phyloP scores from a whole-genome alignment of 2,797 vertebrate species.

The Benthosema pterotum region DNA sequence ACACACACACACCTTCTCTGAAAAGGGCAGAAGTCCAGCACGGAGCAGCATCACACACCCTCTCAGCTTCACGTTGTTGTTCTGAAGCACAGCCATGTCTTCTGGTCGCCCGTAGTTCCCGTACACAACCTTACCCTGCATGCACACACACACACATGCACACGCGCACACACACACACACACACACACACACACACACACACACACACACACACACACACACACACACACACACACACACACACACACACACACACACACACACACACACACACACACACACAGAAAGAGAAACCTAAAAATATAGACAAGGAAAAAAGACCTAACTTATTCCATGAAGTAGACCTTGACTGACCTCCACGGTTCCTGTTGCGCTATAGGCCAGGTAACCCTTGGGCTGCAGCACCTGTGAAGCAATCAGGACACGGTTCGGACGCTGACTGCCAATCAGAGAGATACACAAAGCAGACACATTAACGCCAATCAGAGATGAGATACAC shows the following conservation, averaged over 20 bases:
- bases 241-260: no score
- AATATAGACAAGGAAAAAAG: no score
- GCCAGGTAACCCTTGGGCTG: slow-evolving; percentile 81
- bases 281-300: no score
- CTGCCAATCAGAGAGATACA: slow-evolving; percentile 54
- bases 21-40: slow-evolving; percentile 85
- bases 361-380: slow-evolving; percentile 78
- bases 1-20: slow-evolving; percentile 85
- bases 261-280: no score
- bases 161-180: background rate
- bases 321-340: no score
- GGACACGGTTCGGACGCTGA: slow-evolving; percentile 58
- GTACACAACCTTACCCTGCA: slow-evolving; percentile 87
- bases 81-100: slow-evolving; percentile 78
- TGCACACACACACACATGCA: background rate
- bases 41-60: slow-evolving; percentile 84
- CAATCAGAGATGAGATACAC: background rate
- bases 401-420: slow-evolving; percentile 49
- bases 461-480: no score
- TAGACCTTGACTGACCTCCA: slow-evolving; percentile 78
- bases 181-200: background rate
- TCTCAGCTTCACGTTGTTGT: slow-evolving; percentile 50
- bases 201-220: no score
- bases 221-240: no score
- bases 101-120: slow-evolving; percentile 84